Percentiles rank a stretch among this genome's conserved stretches.
Evolutionary conservation across 2,113 vertebrate species (phyloP).

Genomic region (Trochalopteron elliotii): DNA sequence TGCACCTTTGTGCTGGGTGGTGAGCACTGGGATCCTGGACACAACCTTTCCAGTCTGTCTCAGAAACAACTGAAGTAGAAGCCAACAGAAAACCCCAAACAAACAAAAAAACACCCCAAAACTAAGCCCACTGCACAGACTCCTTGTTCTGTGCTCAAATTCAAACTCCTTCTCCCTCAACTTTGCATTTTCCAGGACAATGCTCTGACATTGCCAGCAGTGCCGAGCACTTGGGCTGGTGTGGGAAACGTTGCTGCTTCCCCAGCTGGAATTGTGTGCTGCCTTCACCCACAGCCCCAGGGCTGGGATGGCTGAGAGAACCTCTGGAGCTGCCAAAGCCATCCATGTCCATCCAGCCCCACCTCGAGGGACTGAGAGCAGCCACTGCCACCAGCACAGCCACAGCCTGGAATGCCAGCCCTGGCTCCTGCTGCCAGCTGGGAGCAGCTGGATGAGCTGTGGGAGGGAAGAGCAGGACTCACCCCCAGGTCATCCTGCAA

Average conservation of each 20-base stretch:
- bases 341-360: neutral
- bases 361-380: neutral
- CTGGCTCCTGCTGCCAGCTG: neutral
- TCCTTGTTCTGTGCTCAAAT: no score
- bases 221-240: accelerated
- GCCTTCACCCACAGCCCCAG: accelerated
- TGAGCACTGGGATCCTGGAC: neutral
- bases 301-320: neutral
- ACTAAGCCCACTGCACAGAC: neutral
- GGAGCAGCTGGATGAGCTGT: neutral
- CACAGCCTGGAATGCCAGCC: neutral
- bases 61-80: neutral
- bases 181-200: neutral
- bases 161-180: neutral
- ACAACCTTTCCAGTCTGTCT: neutral
- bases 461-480: neutral
- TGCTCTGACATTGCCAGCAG: neutral
- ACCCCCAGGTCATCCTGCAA: constrained; percentile 91
- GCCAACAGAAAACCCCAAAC: neutral
- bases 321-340: accelerated
- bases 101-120: neutral
- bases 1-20: neutral
- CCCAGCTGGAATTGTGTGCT: accelerated
- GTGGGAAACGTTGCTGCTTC: neutral
- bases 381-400: neutral